A percentile compares a stretch with the other conserved stretches of the same genome.
Conservation (phyloP, 1,140 invertebrate genomes). For the Drosophila auraria region DNA sequence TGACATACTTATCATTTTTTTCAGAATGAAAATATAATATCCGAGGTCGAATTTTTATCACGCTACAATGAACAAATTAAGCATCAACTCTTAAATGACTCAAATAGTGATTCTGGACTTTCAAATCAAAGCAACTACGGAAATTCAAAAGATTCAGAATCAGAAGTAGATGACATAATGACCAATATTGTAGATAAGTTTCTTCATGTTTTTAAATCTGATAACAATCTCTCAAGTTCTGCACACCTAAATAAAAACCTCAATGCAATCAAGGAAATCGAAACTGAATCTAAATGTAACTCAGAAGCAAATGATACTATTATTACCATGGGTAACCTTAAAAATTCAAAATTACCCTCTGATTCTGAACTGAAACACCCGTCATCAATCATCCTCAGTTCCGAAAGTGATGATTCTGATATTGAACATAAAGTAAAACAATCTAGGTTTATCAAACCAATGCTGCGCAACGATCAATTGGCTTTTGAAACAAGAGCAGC, state of each 20-base stretch:
- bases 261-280: slow-evolving; percentile 6
- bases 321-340: slow-evolving; percentile 26
- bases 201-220: slow-evolving; percentile 56
- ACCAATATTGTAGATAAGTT: slow-evolving; percentile 68
- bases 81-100: slow-evolving; percentile 67
- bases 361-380: not conserved
- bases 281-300: slow-evolving; percentile 45
- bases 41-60: slow-evolving; percentile 67
- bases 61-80: slow-evolving; percentile 75
- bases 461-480: slow-evolving; percentile 77
- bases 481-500: slow-evolving; percentile 75
- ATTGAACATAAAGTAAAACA: slow-evolving; percentile 56
- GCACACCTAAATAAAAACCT: slow-evolving; percentile 7
- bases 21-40: slow-evolving; percentile 65
- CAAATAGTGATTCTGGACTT: slow-evolving; percentile 66
- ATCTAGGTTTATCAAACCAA: slow-evolving; percentile 64
- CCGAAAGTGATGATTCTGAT: slow-evolving; percentile 74
- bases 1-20: slow-evolving; percentile 2
- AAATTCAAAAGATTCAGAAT: slow-evolving; percentile 50
- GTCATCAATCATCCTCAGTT: slow-evolving; percentile 70
- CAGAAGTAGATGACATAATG: slow-evolving; percentile 32
- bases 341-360: not conserved
- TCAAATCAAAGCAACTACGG: slow-evolving; percentile 56
- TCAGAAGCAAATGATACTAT: slow-evolving; percentile 49
- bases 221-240: slow-evolving; percentile 6